Base-by-base conservation (phyloP, 2,888 invertebrate genomes). In the Eucera pruinosa region DNA sequence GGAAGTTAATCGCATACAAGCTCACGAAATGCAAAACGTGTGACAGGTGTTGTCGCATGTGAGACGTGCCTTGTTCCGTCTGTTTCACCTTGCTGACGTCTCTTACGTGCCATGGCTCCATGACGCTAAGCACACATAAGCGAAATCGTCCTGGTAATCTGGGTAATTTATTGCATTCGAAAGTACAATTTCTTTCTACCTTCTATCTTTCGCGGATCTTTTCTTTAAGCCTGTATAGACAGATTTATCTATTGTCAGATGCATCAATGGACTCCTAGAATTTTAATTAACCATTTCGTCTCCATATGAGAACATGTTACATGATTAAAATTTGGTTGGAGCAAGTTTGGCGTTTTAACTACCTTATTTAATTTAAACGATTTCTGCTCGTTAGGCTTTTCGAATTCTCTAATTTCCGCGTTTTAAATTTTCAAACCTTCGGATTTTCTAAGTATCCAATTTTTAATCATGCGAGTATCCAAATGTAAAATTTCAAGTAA, bases 81-180 rank as follows among this genome's bases (percentile, higher is more conserved):
- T 67, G 33, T 72, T 67, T 57, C 62, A 39, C 23, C 39, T n/a
- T 20, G 20, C n/a, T 52, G 52, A 45, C 66, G 41, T 45, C 25
- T 62, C 33, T 55, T 48, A 27, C 39, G 47, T 54, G 45, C 45
- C 41, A 1, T 4, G 20, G 7, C 18, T n/a, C 13, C 2, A 2
- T 23, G 39, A 55, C 66, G 45, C 27, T 11, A 18, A 25, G 20
- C n/a, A 20, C 48, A 58, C 50, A n/a, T n/a, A n/a, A n/a, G 60
- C 25, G 72, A 80, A 72, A 80, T 66, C 60, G 58, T 69, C n/a
- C 27, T 52, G 69, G 45, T 65, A 66, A 72, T 76, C 76, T 47
- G 30, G 13, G 68, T 79, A 73, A 85, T 87, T 86, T 72, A 86
- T 83, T 67, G 62, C 71, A 80, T 84, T 86, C 81, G 85, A 87